These are phyloP conservation scores for Clitarchus hookeri DNA, from an alignment of 2,888 invertebrate genomes.

Conservation along the genomic window DNA sequence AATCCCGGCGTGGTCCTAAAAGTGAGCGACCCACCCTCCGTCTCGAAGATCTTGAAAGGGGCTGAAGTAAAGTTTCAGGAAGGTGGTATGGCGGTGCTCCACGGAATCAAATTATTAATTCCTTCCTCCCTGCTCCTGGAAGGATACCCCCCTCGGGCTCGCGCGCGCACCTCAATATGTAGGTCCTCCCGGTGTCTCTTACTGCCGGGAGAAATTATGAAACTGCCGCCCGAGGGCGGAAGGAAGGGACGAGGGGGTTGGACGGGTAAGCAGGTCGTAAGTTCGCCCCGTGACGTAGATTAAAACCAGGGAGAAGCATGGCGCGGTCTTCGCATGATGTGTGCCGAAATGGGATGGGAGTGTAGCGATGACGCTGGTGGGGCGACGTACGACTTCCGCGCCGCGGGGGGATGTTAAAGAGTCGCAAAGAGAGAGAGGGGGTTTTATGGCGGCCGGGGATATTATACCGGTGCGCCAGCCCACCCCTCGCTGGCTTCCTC, in stretches of 20 bases:
- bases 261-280: background rate
- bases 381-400: background rate
- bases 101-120: conserved; percentile 14
- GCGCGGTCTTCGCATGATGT: conserved; percentile 6
- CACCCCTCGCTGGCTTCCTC: background rate
- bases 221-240: background rate
- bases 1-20: background rate
- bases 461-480: background rate
- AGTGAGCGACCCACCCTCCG: background rate
- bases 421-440: background rate
- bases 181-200: background rate
- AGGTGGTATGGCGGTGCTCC: conserved; percentile 6
- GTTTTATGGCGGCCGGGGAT: background rate
- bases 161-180: background rate
- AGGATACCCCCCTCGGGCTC: background rate
- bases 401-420: background rate
- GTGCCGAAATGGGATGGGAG: background rate
- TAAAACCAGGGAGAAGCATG: conserved; percentile 1
- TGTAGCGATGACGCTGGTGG: background rate
- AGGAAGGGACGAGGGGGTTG: background rate
- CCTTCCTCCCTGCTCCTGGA: background rate
- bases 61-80: conserved; percentile 14
- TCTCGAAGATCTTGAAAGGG: background rate
- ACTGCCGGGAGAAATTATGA: background rate
- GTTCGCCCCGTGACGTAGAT: conserved; percentile 14